Evolutionary conservation across 2,113 vertebrate genomes (phyloP).

Genomic region (Brachionichthys hirsutus): DNA sequence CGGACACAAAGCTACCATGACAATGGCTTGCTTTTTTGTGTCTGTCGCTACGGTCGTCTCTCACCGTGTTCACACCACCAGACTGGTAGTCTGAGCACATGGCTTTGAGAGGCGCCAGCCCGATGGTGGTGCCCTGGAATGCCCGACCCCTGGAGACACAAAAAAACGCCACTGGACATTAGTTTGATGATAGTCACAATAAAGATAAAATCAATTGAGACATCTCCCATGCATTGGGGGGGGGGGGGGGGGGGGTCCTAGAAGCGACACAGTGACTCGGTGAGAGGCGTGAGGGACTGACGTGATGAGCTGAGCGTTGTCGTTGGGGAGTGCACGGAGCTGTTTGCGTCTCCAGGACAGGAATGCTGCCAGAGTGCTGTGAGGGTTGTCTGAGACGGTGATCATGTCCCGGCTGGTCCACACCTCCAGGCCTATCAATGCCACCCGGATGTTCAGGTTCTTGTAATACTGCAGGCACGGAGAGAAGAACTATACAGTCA

Average conservation of each 20-base stretch:
- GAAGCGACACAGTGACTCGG: not conserved
- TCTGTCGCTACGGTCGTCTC: constrained; percentile 26
- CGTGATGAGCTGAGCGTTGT: constrained; percentile 98
- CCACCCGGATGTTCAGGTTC: constrained; percentile 88
- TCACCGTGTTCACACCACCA: constrained; percentile 96
- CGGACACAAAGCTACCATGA: too few species aligned
- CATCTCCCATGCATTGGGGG: not conserved
- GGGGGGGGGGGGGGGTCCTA: not conserved
- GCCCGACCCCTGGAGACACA: constrained; percentile 82
- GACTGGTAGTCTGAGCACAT: constrained; percentile 98
- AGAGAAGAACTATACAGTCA: not conserved
- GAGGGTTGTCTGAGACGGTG: constrained; percentile 85
- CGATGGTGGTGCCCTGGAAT: constrained; percentile 93
- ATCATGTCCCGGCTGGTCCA: constrained; percentile 87
- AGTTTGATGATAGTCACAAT: constrained; percentile 25
- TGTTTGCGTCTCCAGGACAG: constrained; percentile 91
- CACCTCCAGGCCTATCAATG: constrained; percentile 91
- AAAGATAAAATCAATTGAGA: constrained; percentile 6
- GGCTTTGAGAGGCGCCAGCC: constrained; percentile 91
- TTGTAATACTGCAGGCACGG: constrained; percentile 86
- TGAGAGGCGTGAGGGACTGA: constrained; percentile 57
- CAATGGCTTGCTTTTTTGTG: too few species aligned
- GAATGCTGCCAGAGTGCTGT: constrained; percentile 90
- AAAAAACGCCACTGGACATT: constrained; percentile 41
- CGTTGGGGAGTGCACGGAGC: constrained; percentile 82